phyloP scores from a whole-genome alignment of 2,113 vertebrate genomes.

The Burhinus oedicnemus region DNA sequence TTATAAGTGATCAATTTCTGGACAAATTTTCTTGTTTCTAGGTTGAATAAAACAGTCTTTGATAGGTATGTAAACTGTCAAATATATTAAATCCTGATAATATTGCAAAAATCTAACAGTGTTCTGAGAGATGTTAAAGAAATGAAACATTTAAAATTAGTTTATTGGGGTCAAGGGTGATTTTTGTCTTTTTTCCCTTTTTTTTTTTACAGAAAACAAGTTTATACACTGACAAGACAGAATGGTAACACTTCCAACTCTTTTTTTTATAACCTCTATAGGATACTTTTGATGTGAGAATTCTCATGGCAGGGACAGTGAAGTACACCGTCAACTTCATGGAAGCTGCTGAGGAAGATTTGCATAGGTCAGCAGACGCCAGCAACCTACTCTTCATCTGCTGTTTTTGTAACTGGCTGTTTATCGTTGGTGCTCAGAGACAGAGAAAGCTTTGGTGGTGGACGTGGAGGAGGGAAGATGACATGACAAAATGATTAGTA shows the following conservation, averaged over 20 bases:
- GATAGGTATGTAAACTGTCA: background rate
- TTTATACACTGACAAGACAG: background rate
- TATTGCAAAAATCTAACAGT: background rate
- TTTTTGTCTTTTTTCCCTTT: background rate
- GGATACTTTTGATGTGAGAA: constrained; percentile 82
- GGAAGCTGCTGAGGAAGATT: constrained; percentile 77
- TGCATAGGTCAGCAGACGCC: constrained; percentile 69
- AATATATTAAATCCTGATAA: background rate
- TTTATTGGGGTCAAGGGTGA: background rate
- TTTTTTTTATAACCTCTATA: background rate
- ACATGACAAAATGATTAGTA: background rate
- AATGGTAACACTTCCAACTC: background rate
- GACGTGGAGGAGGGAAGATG: background rate
- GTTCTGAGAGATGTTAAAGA: background rate
- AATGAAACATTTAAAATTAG: background rate
- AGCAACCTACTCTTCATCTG: background rate
- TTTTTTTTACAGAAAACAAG: background rate
- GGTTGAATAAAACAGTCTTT: background rate
- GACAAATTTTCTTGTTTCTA: background rate
- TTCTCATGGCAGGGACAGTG: constrained; percentile 82
- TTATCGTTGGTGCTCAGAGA: background rate
- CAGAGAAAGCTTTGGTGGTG: background rate
- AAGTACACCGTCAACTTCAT: constrained; percentile 82
- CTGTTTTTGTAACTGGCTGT: background rate
- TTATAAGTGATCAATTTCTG: background rate